Conservation (phyloP, 1,140 invertebrate genomes). For the Caerostris darwini region DNA sequence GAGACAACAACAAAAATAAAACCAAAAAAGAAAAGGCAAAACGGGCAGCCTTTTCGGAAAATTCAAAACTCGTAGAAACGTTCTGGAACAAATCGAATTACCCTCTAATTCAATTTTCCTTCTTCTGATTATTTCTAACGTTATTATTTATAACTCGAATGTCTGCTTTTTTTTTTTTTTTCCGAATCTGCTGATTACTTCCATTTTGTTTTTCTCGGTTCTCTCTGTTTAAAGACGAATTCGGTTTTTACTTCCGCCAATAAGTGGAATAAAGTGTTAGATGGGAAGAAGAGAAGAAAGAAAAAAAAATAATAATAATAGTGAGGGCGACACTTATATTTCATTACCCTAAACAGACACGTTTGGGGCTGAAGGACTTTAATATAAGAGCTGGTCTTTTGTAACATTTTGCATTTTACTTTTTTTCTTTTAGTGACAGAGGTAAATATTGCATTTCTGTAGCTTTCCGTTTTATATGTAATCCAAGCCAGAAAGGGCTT, state of each 20-base stretch:
- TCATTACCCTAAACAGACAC: conserved; percentile 32
- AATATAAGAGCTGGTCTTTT: not conserved
- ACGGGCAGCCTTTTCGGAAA: not conserved
- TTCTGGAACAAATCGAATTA: not conserved
- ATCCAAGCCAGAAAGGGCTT: too few relatives aligned
- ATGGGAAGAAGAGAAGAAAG: too few relatives aligned
- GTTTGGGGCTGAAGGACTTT: conserved; percentile 4
- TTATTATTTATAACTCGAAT: conserved; percentile 1
- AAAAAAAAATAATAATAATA: not conserved
- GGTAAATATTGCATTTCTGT: not conserved
- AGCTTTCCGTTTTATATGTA: not conserved
- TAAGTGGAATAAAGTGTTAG: not conserved
- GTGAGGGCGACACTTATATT: conserved; percentile 15
- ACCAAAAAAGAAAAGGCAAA: not conserved
- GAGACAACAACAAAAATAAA: not conserved
- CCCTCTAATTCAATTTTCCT: not conserved
- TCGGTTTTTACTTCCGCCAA: not conserved
- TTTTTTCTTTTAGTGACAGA: not conserved
- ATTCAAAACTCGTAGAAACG: conserved; percentile 8
- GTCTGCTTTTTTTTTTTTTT: not conserved
- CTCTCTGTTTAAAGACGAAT: not conserved
- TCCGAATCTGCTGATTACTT: not conserved
- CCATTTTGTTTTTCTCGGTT: not conserved
- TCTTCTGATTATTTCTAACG: not conserved
- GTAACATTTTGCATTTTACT: not conserved